These are phyloP conservation scores for Dastarcus helophoroides DNA, from an alignment of 2,888 invertebrate species.

Conservation along the genomic window DNA sequence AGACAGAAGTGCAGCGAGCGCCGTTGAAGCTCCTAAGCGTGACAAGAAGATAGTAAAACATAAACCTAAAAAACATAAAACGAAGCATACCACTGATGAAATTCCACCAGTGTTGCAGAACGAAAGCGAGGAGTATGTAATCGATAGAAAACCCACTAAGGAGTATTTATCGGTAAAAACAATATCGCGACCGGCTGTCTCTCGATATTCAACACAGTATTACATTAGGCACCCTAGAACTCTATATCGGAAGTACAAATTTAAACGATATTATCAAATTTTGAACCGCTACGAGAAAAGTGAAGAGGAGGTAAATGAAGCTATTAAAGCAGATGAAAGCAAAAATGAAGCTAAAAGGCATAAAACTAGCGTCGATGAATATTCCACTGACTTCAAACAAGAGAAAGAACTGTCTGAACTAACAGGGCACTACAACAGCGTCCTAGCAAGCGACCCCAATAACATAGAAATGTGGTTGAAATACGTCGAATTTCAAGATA, in stretches of 20 bases:
- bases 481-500: conserved; percentile 47
- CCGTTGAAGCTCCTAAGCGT: not conserved
- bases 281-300: conserved; percentile 9
- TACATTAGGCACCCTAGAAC: conserved; percentile 19
- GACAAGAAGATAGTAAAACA: too few relatives aligned
- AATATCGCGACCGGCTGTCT: conserved; percentile 51
- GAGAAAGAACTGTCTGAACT: conserved; percentile 41
- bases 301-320: conserved; percentile 12
- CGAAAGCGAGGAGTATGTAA: too few relatives aligned
- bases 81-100: too few relatives aligned
- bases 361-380: too few relatives aligned
- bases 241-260: conserved; percentile 25
- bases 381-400: conserved; percentile 29
- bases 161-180: conserved; percentile 49
- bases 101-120: too few relatives aligned
- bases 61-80: too few relatives aligned
- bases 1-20: not conserved
- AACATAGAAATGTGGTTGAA: conserved; percentile 48
- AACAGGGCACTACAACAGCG: conserved; percentile 44
- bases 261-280: conserved; percentile 27
- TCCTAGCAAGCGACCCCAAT: conserved; percentile 39
- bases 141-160: conserved; percentile 34
- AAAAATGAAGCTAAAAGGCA: conserved; percentile 11
- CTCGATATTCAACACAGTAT: conserved; percentile 39
- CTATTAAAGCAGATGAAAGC: conserved; percentile 15